phyloP scores from a whole-genome alignment of 2,113 vertebrate species.

The Chinchilla lanigera region DNA sequence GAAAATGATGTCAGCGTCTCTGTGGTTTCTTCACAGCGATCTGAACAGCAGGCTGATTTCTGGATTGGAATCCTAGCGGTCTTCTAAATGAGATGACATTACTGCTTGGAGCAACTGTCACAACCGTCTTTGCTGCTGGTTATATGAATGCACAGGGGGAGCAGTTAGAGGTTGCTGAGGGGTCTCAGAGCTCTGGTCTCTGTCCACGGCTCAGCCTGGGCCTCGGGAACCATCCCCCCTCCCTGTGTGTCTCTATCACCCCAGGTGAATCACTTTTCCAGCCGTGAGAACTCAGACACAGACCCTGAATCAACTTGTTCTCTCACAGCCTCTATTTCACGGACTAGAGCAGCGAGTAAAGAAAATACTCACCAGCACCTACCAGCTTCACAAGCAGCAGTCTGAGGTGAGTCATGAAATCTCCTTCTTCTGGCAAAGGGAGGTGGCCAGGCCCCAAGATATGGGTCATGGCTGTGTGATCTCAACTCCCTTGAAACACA shows the following conservation, averaged over 20 bases:
- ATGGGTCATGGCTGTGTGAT: background rate
- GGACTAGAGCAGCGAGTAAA: too few relatives aligned
- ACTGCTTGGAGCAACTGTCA: background rate
- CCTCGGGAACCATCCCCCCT: background rate
- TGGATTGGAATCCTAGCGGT: accelerated
- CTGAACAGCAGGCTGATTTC: background rate
- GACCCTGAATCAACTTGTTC: background rate
- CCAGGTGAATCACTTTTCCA: background rate
- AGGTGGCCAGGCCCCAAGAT: background rate
- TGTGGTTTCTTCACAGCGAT: background rate
- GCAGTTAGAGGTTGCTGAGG: background rate
- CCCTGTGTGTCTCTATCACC: background rate
- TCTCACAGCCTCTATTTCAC: background rate
- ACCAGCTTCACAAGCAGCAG: too few relatives aligned
- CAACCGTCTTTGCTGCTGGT: background rate
- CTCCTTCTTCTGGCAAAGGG: background rate
- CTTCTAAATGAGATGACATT: too few relatives aligned
- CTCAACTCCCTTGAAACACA: background rate
- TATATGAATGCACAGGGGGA: background rate
- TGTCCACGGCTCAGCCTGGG: background rate
- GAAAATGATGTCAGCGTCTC: too few relatives aligned
- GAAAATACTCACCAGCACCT: too few relatives aligned
- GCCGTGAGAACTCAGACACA: background rate
- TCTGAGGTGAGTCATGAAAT: too few relatives aligned
- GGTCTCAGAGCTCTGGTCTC: background rate